Evolutionary conservation across 2,113 vertebrate species (phyloP).

Genomic region (Chinchilla lanigera): DNA sequence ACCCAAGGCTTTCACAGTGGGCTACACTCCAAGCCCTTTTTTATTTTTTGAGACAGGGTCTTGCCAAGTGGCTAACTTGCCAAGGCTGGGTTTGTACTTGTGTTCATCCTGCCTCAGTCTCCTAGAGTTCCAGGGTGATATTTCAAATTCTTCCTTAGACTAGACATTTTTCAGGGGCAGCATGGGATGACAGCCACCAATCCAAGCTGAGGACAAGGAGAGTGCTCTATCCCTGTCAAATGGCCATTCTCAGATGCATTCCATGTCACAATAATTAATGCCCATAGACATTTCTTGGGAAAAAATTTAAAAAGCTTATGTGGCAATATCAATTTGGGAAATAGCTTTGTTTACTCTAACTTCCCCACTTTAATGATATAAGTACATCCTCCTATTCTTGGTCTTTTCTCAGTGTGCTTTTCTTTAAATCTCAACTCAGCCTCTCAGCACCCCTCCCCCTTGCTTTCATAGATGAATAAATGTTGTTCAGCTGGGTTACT

Average conservation of each 20-base stretch:
- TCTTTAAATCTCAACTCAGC: not conserved
- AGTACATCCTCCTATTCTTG: not conserved
- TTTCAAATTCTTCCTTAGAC: conserved; percentile 1
- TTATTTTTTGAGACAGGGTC: not conserved
- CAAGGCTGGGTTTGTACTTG: not conserved
- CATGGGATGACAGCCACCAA: not conserved
- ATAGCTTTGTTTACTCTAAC: not conserved
- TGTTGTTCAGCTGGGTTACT: not conserved
- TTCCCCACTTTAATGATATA: not conserved
- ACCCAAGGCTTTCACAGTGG: not conserved
- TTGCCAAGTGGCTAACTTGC: not conserved
- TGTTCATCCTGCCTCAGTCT: not conserved
- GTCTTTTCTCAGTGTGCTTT: not conserved
- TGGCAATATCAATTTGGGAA: not conserved
- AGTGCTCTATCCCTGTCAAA: not conserved
- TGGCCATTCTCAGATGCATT: not conserved
- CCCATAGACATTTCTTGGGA: not conserved
- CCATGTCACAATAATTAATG: not conserved
- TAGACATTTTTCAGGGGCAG: not conserved
- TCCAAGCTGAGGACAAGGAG: not conserved
- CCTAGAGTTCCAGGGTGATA: not conserved
- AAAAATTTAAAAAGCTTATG: not conserved
- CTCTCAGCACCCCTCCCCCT: not conserved
- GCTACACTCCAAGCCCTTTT: not conserved
- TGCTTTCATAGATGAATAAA: not conserved